Evolutionary conservation across 2,797 vertebrate species (phyloP).

Genomic region (Lateolabrax maculatus): DNA sequence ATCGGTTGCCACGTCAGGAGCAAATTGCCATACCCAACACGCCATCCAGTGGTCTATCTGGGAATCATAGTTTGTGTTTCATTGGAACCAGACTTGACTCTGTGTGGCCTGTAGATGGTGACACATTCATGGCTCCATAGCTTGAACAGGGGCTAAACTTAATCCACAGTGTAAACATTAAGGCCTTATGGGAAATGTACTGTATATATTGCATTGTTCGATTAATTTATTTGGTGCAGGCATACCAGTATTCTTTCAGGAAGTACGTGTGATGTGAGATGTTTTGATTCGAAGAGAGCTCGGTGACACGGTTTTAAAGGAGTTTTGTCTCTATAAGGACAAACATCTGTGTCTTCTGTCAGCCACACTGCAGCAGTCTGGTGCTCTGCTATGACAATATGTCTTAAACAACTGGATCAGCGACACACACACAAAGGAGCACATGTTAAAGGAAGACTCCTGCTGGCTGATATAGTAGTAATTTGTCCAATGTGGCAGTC

Average conservation of each 20-base stretch:
- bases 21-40: constrained; percentile 3
- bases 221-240: background rate
- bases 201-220: background rate
- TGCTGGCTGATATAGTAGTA: background rate
- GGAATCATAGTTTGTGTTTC: constrained; percentile 6
- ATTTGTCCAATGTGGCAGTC: constrained; percentile 16
- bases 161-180: background rate
- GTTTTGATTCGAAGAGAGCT: constrained; percentile 5
- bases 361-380: constrained; percentile 16
- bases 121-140: background rate
- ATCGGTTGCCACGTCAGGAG: constrained; percentile 66
- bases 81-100: background rate
- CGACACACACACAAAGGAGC: background rate
- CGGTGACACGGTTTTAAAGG: background rate
- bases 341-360: constrained; percentile 33
- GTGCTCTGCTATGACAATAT: constrained; percentile 30
- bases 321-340: constrained; percentile 27
- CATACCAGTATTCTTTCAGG: background rate
- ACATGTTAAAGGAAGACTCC: background rate
- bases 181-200: background rate
- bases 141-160: background rate
- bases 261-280: background rate
- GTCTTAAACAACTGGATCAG: constrained; percentile 30
- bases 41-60: constrained; percentile 64
- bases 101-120: constrained; percentile 36